Base-by-base conservation (phyloP, 2,797 vertebrate genomes). In the Sciurus vulgaris region DNA sequence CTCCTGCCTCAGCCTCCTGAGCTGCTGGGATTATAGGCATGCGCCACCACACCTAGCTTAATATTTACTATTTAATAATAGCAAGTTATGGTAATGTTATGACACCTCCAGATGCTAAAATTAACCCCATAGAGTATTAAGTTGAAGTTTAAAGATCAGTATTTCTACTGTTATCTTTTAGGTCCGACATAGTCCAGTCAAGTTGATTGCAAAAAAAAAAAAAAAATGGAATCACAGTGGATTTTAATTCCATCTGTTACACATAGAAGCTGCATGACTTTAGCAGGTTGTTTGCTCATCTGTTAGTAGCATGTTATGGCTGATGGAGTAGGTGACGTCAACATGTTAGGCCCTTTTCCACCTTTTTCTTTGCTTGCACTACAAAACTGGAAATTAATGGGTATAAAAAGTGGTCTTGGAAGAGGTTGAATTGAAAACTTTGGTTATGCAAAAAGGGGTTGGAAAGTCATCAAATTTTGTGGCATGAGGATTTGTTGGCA, bases 61-160 rank as follows among this genome's bases (percentile, higher is more conserved):
- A 69, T 14, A 72, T 3, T 12, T 35, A 10, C 51, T 76, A 33
- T 86, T 90, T 28, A 76, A 76, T 41, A 44, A 74, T 81, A 6
- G 13, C 49, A 81, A 82, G 28, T 59, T 56, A 41, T 78, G 47
- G 2, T 72, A 47, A 65, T 56, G 56, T 54, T 79, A 41, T 73
- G 47, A 86, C 59, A 47, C 26, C n/a, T 93, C 26, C 69, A 82
- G 81, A 69, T 54, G 73, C 44, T 86, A 70, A 93, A 91, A 47
- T 24, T 17, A 82, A 72, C 35, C 59, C 3, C 28, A 0, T 47
- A 10, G 18, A 61, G 9, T 87, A 22, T 61, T 61, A 82, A 51
- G 44, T 69, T 33, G 18, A 86, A 33, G 30, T 26, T 12, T 24
- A 67, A 38, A 63, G 30, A 54, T 38, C 70, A 83, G 35, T 47